Evolutionary conservation across 2,113 vertebrate species (phyloP).

Genomic region (Ophiodon elongatus): DNA sequence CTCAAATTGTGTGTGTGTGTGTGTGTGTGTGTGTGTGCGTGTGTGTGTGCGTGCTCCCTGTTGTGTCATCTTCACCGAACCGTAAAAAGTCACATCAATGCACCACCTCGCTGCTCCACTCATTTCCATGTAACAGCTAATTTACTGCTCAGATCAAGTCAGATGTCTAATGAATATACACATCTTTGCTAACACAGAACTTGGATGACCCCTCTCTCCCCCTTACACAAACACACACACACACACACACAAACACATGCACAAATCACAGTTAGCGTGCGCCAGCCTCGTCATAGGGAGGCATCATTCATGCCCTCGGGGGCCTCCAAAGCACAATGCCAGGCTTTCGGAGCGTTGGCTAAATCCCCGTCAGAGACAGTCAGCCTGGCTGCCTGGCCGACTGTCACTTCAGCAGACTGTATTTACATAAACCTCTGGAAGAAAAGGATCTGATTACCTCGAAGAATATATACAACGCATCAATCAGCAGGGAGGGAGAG

Average conservation of each 20-base stretch:
- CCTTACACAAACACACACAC: constrained; percentile 1
- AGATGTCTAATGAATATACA: constrained; percentile 69
- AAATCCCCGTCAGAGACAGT: constrained; percentile 73
- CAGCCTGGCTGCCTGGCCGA: constrained; percentile 67
- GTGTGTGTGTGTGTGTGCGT: constrained; percentile 1
- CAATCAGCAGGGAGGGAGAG: constrained; percentile 64
- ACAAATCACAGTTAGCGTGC: constrained; percentile 15
- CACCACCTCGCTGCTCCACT: constrained; percentile 31
- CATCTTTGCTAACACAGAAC: constrained; percentile 54
- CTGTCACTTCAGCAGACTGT: constrained; percentile 68
- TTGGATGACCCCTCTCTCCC: constrained; percentile 40
- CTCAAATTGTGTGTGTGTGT: constrained; percentile 1
- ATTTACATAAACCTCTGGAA: constrained; percentile 77
- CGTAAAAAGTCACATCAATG: constrained; percentile 63
- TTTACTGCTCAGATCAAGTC: constrained; percentile 66
- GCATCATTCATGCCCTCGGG: constrained; percentile 37
- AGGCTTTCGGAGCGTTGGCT: constrained; percentile 43
- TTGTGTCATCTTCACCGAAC: constrained; percentile 51
- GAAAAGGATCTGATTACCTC: constrained; percentile 74
- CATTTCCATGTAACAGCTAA: constrained; percentile 71
- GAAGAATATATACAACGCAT: constrained; percentile 77
- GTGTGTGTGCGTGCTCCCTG: neutral
- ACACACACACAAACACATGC: neutral
- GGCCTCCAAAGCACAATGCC: constrained; percentile 37
- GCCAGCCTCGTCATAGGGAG: constrained; percentile 40